A percentile compares a stretch with the other conserved stretches of the same genome.
phyloP scores from a whole-genome alignment of 2,888 invertebrate species.

The Troides oblongomaculatus region DNA sequence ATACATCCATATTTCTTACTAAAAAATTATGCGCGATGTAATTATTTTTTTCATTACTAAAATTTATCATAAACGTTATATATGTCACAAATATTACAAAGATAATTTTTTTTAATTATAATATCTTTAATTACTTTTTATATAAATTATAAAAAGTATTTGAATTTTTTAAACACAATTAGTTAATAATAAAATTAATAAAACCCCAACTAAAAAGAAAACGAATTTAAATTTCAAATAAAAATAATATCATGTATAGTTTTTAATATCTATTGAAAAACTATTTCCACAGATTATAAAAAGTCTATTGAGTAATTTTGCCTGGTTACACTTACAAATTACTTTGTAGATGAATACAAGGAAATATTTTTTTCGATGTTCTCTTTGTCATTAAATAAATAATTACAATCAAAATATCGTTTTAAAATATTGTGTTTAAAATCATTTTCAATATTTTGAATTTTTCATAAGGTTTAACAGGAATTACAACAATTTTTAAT shows the following conservation, averaged over 20 bases:
- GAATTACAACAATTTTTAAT: conserved; percentile 36
- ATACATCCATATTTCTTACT: too few species aligned
- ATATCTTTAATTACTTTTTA: too few species aligned
- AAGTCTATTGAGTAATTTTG: conserved; percentile 2
- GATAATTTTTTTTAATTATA: too few species aligned
- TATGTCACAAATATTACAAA: too few species aligned
- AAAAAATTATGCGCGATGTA: too few species aligned
- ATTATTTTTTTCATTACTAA: too few species aligned
- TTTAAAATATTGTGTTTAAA: neutral
- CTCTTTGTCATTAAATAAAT: conserved; percentile 2
- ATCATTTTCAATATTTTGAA: neutral
- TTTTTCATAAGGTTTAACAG: neutral
- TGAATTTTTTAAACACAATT: too few species aligned
- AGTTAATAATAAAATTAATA: too few species aligned
- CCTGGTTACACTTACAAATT: conserved; percentile 6
- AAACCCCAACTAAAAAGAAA: too few species aligned
- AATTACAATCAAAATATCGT: neutral
- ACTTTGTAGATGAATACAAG: conserved; percentile 7
- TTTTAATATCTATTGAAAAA: neutral
- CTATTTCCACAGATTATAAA: conserved; percentile 10
- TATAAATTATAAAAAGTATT: too few species aligned
- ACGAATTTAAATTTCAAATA: too few species aligned
- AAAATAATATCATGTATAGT: neutral
- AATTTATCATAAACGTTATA: too few species aligned
- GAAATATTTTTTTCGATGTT: neutral